Base-by-base conservation (phyloP, 2,113 vertebrate species). In the Scortum barcoo region DNA sequence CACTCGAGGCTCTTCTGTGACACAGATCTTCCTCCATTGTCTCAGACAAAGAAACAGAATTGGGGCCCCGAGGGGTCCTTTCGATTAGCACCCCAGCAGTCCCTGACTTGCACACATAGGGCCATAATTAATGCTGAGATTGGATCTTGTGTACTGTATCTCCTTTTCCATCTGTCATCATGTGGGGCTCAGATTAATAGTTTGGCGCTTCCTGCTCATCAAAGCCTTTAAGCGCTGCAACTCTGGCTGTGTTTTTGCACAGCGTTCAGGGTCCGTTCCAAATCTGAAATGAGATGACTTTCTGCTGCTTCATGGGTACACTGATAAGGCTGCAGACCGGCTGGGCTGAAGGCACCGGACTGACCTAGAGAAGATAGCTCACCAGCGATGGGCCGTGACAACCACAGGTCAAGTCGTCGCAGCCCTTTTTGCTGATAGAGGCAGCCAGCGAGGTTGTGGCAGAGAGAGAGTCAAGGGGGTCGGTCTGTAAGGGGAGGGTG, bases 81-180 rank as follows among this genome's bases (percentile, higher is more conserved):
- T 84, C 20, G 30, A 87, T 87, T 24, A 88, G 62, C 80, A 79
- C 83, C 71, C 65, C 20, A 71, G 75, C 85, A 68, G 71, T 26
- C 67, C 73, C 86, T 33, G 17, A 81, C 76, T 73, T 71, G 57
- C 65, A 72, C 58, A 61, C 69, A 72, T 46, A 78, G 82, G 44
- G 28, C 50, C 51, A 24, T 88, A 91, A 91, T 93, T 89, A 92
- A 90, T 66, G 78, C 86, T 86, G 80, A 84, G 92, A 93, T 92
- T 89, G 70, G 84, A 92, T 91, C 88, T 93, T 20, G 57, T 68
- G 67, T 79, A 57, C 76, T 62, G 73, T 93, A 95, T 95, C 93
- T 92, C 75, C 69, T 77, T 88, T 91, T 92, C 87, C 93, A 93
- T 94, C 92, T 92, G 90, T 89, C 87, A 89, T 86, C 91, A 66